phyloP scores from a whole-genome alignment of 2,888 invertebrate genomes.

The Drosophila fungiperda region DNA sequence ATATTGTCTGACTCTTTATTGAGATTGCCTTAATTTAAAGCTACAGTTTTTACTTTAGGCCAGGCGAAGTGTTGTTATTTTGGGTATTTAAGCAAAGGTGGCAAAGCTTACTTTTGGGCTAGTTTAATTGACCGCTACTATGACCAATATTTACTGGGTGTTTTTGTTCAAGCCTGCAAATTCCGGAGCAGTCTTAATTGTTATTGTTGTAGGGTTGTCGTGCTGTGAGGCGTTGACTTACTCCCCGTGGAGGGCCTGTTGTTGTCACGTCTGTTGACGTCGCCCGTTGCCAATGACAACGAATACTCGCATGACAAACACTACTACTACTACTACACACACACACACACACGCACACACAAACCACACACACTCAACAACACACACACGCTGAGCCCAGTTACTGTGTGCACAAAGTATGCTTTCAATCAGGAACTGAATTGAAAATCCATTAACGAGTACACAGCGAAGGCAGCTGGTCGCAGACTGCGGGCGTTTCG shows the following conservation, averaged over 20 bases:
- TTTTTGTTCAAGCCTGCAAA: not conserved
- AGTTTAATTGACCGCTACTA: not conserved
- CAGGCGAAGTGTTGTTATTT: not conserved
- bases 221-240: constrained; percentile 33
- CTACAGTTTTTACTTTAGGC: not conserved
- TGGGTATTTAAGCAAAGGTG: not conserved
- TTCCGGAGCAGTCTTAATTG: constrained; percentile 30
- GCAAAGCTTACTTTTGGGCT: not conserved
- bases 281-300: constrained; percentile 78
- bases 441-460: constrained; percentile 82
- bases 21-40: not conserved
- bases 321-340: constrained; percentile 26
- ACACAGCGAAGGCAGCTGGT: constrained; percentile 64
- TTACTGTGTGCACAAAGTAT: constrained; percentile 60
- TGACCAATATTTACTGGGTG: not conserved
- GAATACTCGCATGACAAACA: constrained; percentile 58
- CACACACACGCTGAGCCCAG: not conserved
- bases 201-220: constrained; percentile 38
- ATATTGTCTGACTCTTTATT: not conserved
- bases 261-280: constrained; percentile 71
- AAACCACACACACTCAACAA: constrained; percentile 5
- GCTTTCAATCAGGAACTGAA: constrained; percentile 81
- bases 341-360: constrained; percentile 32
- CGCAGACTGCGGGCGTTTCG: constrained; percentile 34
- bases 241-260: constrained; percentile 44